Conservation (phyloP, 2,888 invertebrate genomes). For the Yponomeuta sedellus region DNA sequence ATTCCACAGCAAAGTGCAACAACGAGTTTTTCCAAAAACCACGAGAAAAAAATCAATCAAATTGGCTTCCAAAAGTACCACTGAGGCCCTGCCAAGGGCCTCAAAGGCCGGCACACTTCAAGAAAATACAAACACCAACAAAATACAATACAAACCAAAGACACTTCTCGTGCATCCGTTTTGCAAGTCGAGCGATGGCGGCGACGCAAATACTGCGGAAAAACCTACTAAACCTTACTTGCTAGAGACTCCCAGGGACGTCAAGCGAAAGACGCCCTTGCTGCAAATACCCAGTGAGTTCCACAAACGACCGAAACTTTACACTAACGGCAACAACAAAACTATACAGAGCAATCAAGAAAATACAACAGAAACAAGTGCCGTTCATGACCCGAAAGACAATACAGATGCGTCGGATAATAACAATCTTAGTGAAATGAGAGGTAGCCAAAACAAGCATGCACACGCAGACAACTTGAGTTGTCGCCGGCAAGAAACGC, state of each 20-base stretch:
- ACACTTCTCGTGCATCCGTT: conserved; percentile 59
- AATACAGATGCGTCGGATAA: conserved; percentile 11
- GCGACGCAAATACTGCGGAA: conserved; percentile 31
- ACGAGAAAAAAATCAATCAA: conserved; percentile 39
- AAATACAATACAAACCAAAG: conserved; percentile 33
- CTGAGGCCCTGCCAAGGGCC: conserved; percentile 59
- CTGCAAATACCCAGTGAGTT: conserved; percentile 50
- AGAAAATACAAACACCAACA: conserved; percentile 16
- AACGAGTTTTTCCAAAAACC: not conserved
- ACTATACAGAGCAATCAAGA: conserved; percentile 18
- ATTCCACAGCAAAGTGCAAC: too few species aligned
- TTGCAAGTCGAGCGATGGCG: conserved; percentile 22
- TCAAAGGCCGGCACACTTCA: conserved; percentile 26
- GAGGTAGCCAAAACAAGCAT: conserved; percentile 19
- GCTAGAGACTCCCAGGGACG: conserved; percentile 56
- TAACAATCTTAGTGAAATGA: conserved; percentile 30
- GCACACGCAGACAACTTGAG: not conserved
- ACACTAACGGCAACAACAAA: conserved; percentile 16
- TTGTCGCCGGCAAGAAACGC: not conserved
- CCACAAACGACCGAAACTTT: conserved; percentile 53
- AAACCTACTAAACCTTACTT: conserved; percentile 43
- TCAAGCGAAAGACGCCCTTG: conserved; percentile 53
- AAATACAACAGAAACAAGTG: conserved; percentile 16
- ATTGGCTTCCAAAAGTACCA: conserved; percentile 53
- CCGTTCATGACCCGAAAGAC: conserved; percentile 19